phyloP scores from a whole-genome alignment of 2,113 vertebrate species.

The Semicossyphus pulcher region DNA sequence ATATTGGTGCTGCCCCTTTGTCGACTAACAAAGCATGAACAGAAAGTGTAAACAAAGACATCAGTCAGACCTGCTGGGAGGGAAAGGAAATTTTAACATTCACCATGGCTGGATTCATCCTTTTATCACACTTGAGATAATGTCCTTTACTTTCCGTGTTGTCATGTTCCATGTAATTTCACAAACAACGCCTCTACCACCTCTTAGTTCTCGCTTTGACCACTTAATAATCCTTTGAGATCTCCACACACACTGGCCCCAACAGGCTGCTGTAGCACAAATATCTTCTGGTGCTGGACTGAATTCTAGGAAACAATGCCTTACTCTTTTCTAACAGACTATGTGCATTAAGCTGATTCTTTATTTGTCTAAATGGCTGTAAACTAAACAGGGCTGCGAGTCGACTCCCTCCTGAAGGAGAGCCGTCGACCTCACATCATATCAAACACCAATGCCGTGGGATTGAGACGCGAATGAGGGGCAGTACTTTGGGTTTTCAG shows the following conservation, averaged over 20 bases:
- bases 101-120: conserved; percentile 33
- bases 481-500: conserved; percentile 38
- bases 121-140: neutral
- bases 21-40: no score
- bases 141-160: conserved; percentile 11
- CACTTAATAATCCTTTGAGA: conserved; percentile 1
- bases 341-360: conserved; percentile 77
- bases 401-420: conserved; percentile 32
- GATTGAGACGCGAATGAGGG: conserved; percentile 43
- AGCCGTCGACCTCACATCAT: conserved; percentile 51
- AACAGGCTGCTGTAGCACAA: conserved; percentile 74
- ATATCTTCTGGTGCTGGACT: conserved; percentile 88
- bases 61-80: no score
- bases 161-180: neutral
- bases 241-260: conserved; percentile 52
- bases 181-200: conserved; percentile 2
- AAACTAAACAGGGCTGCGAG: conserved; percentile 69
- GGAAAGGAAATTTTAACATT: conserved; percentile 13
- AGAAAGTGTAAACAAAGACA: no score
- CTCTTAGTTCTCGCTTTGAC: conserved; percentile 1
- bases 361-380: conserved; percentile 68
- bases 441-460: conserved; percentile 53
- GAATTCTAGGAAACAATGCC: conserved; percentile 87
- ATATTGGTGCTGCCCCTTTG: no score
- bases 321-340: conserved; percentile 88